Evolutionary conservation across 1,140 invertebrate species (phyloP), one percentile per base, ranked within the genome.

Genomic region (Phocides pigmalion): DNA sequence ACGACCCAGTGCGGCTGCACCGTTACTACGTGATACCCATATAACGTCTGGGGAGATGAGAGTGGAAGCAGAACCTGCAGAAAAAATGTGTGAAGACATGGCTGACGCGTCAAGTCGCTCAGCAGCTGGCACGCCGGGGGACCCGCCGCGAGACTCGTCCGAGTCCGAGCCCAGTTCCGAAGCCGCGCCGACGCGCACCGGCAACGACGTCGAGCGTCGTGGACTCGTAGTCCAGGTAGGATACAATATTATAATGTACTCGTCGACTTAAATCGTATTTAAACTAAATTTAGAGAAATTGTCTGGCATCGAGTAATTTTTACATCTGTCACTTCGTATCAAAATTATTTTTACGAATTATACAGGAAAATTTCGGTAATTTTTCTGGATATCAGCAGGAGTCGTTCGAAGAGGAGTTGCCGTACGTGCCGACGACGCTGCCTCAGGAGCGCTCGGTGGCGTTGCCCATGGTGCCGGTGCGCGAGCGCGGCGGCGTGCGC

Each of bases 341-440:
- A n/a, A n/a, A n/a, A n/a, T n/a, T n/a, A n/a, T n/a, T n/a, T n/a
- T n/a, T n/a, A n/a, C n/a, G n/a, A n/a, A n/a, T n/a, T n/a, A n/a
- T n/a, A n/a, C n/a, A n/a, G n/a, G n/a, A n/a, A n/a, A n/a, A n/a
- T n/a, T n/a, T n/a, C n/a, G n/a, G n/a, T n/a, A n/a, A n/a, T n/a
- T n/a, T n/a, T n/a, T n/a, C n/a, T n/a, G n/a, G n/a, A n/a, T n/a
- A n/a, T 22, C 12, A 53, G 42, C 96, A 97, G 70, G 96, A 97
- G 70, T 96, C 96, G 6, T 96, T 97, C 69, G 96, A 98, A 65
- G 96, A 97, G 58, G 97, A 97, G 89, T 89, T 97, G 74, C 97
- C 97, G 0, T 97, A 96, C 76, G 94, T 97, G 65, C 96, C 96
- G 37, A 97, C 97, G 2, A 97, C 96, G 28, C 84, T 97, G 58